These are phyloP conservation scores for Coelopa frigida DNA, from an alignment of 1,140 invertebrate genomes.

Conservation along the genomic window DNA sequence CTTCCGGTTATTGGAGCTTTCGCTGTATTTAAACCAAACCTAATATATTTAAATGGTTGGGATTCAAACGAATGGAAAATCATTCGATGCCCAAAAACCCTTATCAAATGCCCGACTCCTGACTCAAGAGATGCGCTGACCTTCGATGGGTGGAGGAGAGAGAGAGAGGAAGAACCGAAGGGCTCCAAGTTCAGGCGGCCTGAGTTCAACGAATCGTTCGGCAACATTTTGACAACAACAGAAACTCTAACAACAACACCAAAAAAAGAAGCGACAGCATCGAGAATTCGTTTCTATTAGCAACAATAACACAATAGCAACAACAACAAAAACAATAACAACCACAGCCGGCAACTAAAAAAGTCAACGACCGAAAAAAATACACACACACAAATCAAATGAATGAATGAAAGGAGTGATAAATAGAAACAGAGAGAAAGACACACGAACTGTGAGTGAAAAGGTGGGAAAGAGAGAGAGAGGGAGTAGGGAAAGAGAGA, in stretches of 20 bases:
- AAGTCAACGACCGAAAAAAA: constrained; percentile 34
- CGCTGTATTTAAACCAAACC: no score
- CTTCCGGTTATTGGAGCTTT: no score
- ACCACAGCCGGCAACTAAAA: constrained; percentile 19
- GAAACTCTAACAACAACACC: constrained; percentile 16
- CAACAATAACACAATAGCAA: not conserved
- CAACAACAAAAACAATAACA: constrained; percentile 11
- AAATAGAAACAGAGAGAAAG: constrained; percentile 16
- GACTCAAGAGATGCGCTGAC: not conserved
- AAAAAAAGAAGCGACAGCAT: not conserved
- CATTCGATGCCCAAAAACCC: not conserved
- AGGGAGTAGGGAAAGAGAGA: constrained; percentile 13
- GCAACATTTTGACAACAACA: constrained; percentile 12
- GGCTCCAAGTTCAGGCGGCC: not conserved
- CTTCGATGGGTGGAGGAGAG: not conserved
- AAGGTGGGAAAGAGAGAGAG: constrained; percentile 3
- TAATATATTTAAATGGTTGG: no score
- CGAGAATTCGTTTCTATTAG: not conserved
- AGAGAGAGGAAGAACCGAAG: not conserved
- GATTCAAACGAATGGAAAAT: no score
- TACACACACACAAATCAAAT: constrained; percentile 3
- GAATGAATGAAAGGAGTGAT: constrained; percentile 2
- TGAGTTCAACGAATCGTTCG: not conserved
- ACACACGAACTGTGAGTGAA: constrained; percentile 10
- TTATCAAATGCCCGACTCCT: not conserved